Evolutionary conservation across 1,140 invertebrate genomes (phyloP), one percentile per base, ranked within the genome.

Genomic region (Nylanderia fulva): DNA sequence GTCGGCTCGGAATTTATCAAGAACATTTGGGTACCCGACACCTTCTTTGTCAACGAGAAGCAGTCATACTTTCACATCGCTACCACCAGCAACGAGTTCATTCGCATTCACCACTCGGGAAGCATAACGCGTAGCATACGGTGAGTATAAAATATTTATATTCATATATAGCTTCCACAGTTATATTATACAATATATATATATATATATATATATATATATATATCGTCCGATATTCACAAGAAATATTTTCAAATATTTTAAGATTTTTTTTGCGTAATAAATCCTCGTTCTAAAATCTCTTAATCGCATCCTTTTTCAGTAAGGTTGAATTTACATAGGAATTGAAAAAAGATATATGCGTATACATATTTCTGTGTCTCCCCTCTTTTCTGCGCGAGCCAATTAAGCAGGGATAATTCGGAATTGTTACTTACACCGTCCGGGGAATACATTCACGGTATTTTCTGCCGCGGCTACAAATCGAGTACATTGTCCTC

Each of bases 21-120:
- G 95, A 98, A 98, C 95, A 98, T 99, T 94, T 99, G 99, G 99
- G 98, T 99, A 92, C 99, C 99, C 89, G 99, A 99, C 95, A 99
- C 99, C 88, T 99, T 99, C 96, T 99, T 99, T 96, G 98, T 98
- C 92, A 99, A 99, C 95, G 99, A 99, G 96, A 99, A 99, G 96
- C 98, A 98, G 95, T 99, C 98, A 86, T 99, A 99, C 96, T 99
- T 99, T 96, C 99, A 99, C 96, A 98, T 98, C 94, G 98, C 98
- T 86, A 99, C 99, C 93, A 99, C 98, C 90, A 98, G 97, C 95
- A 99, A 99, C 96, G 98, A 99, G 95, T 99, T 99, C 96, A 98
- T 99, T 95, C 96, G 98, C 88, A 99, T 99, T 95, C 97, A 98
- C 95, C 97, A 98, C 95, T 98, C 98, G 88, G 98, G 98, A 92